Evolutionary conservation across 2,888 invertebrate species (phyloP).

Genomic region (Azorinus chamasolen): DNA sequence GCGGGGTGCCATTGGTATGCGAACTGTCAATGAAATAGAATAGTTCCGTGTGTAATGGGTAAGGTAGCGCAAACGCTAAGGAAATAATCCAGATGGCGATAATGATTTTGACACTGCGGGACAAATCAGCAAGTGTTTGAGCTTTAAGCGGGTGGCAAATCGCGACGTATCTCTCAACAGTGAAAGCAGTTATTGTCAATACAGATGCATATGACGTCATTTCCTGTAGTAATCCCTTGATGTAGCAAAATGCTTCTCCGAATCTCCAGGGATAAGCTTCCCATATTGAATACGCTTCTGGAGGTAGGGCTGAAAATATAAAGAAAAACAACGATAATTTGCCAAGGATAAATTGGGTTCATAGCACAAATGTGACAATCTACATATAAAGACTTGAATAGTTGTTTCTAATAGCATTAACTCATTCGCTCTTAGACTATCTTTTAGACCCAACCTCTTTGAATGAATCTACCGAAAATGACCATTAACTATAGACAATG

Average conservation of each 20-base stretch:
- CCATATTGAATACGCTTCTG: constrained; percentile 87
- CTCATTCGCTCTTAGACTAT: too few species aligned
- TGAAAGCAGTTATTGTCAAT: constrained; percentile 96
- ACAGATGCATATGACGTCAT: constrained; percentile 95
- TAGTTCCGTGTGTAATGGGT: constrained; percentile 81
- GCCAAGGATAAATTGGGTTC: too few species aligned
- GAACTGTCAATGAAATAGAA: constrained; percentile 71
- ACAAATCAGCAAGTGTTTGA: constrained; percentile 93
- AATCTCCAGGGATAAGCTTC: constrained; percentile 87
- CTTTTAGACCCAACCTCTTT: too few species aligned
- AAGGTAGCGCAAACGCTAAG: constrained; percentile 90
- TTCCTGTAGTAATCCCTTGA: constrained; percentile 87
- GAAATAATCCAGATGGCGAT: constrained; percentile 94
- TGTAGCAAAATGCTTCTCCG: constrained; percentile 86
- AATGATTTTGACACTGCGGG: constrained; percentile 93
- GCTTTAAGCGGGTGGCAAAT: constrained; percentile 95
- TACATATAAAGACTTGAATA: too few species aligned
- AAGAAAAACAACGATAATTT: too few species aligned
- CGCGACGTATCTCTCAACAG: constrained; percentile 95
- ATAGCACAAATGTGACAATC: too few species aligned
- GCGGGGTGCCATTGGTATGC: constrained; percentile 44
- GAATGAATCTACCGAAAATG: too few species aligned
- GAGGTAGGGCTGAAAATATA: constrained; percentile 86
- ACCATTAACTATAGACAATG: too few species aligned
- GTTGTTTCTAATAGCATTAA: too few species aligned